Evolutionary conservation across 2,888 invertebrate species (phyloP).

Genomic region (Hydraecia micacea): DNA sequence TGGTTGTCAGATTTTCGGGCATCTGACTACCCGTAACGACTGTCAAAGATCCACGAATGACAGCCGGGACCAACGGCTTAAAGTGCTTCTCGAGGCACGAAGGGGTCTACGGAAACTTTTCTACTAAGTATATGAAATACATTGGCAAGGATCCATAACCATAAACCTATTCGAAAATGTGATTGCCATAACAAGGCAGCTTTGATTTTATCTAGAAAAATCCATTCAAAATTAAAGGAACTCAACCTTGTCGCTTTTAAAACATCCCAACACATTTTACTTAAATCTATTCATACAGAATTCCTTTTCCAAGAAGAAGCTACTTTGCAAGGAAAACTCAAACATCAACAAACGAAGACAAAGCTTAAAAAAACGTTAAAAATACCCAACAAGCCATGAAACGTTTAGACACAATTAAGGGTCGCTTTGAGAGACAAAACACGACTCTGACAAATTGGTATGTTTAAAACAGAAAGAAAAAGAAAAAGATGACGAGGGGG

Average conservation of each 20-base stretch:
- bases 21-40: no score
- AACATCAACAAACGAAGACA: conserved; percentile 33
- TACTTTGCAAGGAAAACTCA: conserved; percentile 31
- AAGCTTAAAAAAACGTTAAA: conserved; percentile 36
- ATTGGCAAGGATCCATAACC: background rate
- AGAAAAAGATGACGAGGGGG: conserved; percentile 37
- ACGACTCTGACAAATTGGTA: conserved; percentile 58
- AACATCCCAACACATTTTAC: conserved; percentile 3
- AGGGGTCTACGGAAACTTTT: no score
- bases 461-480: conserved; percentile 38
- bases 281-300: background rate
- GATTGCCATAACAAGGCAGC: no score
- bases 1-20: no score
- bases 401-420: conserved; percentile 64
- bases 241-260: background rate
- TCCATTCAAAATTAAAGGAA: background rate
- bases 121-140: background rate
- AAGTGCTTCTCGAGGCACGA: no score
- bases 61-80: no score
- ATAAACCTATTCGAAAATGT: background rate
- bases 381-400: conserved; percentile 57
- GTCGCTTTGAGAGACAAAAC: conserved; percentile 53
- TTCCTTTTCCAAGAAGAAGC: background rate
- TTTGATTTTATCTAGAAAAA: no score
- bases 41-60: no score